A percentile compares a stretch with the other conserved stretches of the same genome.
Evolutionary conservation across 53 echinoderm and acorn worm genomes (phyloP).

Genomic region (Patiria pectinifera): DNA sequence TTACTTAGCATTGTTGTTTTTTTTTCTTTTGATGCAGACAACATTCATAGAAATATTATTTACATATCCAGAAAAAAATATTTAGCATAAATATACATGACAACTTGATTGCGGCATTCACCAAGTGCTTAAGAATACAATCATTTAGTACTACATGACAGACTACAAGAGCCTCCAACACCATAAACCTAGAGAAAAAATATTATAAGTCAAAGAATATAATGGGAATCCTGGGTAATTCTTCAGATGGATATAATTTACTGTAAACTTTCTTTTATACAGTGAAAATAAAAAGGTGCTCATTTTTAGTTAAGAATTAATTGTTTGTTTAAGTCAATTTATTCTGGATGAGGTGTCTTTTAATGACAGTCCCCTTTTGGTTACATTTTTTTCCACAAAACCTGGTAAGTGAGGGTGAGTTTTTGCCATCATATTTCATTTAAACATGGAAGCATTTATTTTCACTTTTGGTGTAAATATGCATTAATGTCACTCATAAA

Average conservation of each 20-base stretch:
- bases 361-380: background rate
- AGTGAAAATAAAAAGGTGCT: too few relatives aligned
- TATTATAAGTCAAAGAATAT: background rate
- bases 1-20: background rate
- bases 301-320: too few relatives aligned
- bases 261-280: too few relatives aligned
- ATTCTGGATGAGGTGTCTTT: too few relatives aligned
- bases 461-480: background rate
- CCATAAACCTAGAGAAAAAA: background rate
- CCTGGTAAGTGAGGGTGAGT: background rate
- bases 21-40: background rate
- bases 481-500: background rate
- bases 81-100: conserved; percentile 22
- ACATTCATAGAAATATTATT: conserved; percentile 48
- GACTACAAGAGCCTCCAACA: background rate
- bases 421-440: background rate
- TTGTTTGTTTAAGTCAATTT: too few relatives aligned
- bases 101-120: background rate
- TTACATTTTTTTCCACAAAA: background rate
- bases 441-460: background rate
- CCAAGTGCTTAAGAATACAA: background rate
- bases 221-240: background rate
- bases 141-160: background rate
- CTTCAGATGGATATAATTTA: too few relatives aligned
- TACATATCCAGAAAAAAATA: conserved; percentile 44